Percentiles rank a stretch among this genome's conserved stretches.
These are phyloP conservation scores for Ophioderma brevispina DNA, from an alignment of 35 echinoderm and acorn worm species.

Conservation along the genomic window DNA sequence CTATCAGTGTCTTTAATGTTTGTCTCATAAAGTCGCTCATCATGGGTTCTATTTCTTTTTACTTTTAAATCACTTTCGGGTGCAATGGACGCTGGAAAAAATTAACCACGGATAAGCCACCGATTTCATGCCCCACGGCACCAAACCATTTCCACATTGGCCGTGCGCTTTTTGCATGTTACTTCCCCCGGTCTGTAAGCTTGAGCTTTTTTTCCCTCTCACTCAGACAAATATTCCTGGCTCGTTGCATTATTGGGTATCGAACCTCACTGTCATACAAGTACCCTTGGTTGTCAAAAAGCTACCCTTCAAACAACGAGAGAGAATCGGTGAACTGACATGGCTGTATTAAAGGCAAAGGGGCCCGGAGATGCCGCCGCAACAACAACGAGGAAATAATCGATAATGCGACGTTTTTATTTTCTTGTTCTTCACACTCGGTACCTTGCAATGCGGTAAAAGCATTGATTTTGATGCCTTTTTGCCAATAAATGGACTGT, in stretches of 20 bases:
- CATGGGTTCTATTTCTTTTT: no score
- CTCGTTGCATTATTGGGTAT: background rate
- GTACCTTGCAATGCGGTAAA: background rate
- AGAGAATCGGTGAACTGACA: background rate
- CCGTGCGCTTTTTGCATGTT: no score
- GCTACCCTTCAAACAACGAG: background rate
- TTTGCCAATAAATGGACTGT: conserved; percentile 3
- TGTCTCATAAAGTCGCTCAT: no score
- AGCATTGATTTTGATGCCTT: background rate
- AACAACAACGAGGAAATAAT: background rate
- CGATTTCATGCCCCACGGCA: no score
- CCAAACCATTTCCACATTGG: no score
- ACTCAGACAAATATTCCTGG: no score
- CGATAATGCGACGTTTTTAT: background rate
- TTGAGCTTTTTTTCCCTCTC: no score
- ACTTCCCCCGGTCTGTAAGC: no score
- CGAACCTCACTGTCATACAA: background rate
- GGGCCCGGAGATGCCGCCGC: background rate
- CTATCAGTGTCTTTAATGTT: no score
- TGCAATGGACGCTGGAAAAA: no score
- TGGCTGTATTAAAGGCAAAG: background rate
- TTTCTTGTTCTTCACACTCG: background rate
- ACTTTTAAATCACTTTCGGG: no score
- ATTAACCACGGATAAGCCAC: no score
- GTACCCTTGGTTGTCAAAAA: conserved; percentile 5